A percentile compares a stretch with the other conserved stretches of the same genome.
phyloP scores from a whole-genome alignment of 2,113 vertebrate genomes.

The Sisor rabdophorus region DNA sequence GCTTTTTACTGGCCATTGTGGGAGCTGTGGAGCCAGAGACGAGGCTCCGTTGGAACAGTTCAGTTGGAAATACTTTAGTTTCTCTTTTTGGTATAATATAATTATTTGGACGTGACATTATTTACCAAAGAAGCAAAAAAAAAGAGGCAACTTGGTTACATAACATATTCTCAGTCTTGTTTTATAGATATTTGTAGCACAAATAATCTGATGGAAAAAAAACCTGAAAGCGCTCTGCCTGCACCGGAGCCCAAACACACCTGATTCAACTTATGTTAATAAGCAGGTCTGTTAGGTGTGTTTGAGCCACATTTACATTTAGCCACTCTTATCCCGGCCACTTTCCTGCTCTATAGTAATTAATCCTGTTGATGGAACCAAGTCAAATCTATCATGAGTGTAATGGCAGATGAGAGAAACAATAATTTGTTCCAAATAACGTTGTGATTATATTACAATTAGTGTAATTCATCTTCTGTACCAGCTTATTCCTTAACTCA shows the following conservation, averaged over 20 bases:
- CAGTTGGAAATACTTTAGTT: background rate
- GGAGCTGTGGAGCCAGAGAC: background rate
- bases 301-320: background rate
- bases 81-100: background rate
- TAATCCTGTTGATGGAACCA: background rate
- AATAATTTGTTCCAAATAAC: background rate
- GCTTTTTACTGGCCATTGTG: background rate
- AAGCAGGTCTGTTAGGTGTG: background rate
- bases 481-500: too few species aligned
- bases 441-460: background rate
- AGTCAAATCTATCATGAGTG: background rate
- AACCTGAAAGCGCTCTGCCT: too few species aligned
- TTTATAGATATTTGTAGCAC: background rate
- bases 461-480: too few species aligned
- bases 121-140: background rate
- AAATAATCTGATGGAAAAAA: background rate
- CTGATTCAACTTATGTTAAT: slow-evolving; percentile 5
- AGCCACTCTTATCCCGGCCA: background rate
- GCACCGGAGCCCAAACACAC: slow-evolving; percentile 31
- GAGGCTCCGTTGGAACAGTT: background rate
- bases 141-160: background rate
- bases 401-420: too few species aligned
- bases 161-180: background rate
- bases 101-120: background rate
- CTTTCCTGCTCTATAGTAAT: background rate